Evolutionary conservation across 2,113 vertebrate genomes (phyloP), one percentile per base, ranked within the genome.

Genomic region (Rhea americana): DNA sequence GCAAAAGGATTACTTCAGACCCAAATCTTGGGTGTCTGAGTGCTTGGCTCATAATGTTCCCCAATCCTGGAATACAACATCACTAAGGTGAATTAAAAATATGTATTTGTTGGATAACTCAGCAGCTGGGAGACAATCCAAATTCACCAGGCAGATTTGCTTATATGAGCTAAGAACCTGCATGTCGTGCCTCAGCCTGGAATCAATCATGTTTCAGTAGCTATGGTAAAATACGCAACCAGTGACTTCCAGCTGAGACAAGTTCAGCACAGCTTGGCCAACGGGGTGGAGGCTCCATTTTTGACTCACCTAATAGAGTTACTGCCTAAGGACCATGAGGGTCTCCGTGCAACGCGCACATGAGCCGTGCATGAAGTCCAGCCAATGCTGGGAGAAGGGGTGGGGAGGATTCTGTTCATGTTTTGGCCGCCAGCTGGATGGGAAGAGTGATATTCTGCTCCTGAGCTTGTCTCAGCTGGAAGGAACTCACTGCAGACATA

Each of bases 221-320:
- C 93, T 73, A 67, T 77, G 90, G 94, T 50, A 93, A 93, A 93
- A 87, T 3, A 82, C 7, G 87, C 91, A 91, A 94, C 79, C 90
- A 85, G 91, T 41, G 77, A 7, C 93, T 95, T 96, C 94, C 81
- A 96, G 95, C 95, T 35, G 82, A 87, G 86, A 94, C 91, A 97
- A 91, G 94, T 67, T 92, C 70, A 45, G 82, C 74, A 70, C 13
- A 17, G 82, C 93, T 80, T 0, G 48, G 91, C 91, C 95, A 67
- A 12, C 1, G 47, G 94, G 91, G 88, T 82, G 93, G 88, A 93
- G 89, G 90, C 85, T 85, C 62, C 35, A 0, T 6, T 65, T 93
- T 93, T 88, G 84, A 47, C 89, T 96, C 89, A 92, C 37, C 45
- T 25, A 9, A 12, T 6, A 25, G 68, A 71, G 21, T 4, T 43